These are phyloP conservation scores for Nysson spinosus DNA, from an alignment of 2,888 invertebrate genomes.

Conservation along the genomic window DNA sequence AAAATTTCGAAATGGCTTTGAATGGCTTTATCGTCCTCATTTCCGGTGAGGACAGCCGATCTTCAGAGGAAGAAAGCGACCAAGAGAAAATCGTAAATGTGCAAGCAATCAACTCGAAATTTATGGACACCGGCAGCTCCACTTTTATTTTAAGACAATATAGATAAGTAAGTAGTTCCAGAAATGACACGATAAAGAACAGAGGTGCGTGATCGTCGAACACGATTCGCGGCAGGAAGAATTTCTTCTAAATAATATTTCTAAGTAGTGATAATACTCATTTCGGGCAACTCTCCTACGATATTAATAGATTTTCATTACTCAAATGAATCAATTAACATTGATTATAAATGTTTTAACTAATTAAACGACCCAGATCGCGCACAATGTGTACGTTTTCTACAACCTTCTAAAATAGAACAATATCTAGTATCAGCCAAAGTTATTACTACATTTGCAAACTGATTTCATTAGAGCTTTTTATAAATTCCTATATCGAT, in stretches of 20 bases:
- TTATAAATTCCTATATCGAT: too few relatives aligned
- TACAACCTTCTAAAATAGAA: too few relatives aligned
- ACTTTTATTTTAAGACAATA: constrained; percentile 18
- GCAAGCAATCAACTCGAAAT: constrained; percentile 4
- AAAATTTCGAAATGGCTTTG: background rate
- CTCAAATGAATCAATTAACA: too few relatives aligned
- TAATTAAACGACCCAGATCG: too few relatives aligned
- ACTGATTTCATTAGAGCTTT: too few relatives aligned
- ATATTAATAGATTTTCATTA: too few relatives aligned
- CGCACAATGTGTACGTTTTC: too few relatives aligned
- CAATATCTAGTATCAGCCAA: too few relatives aligned
- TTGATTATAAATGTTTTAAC: too few relatives aligned
- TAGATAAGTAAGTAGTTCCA: constrained; percentile 6
- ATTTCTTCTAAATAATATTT: background rate
- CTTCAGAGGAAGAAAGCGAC: background rate
- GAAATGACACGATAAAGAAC: background rate
- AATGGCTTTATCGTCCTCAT: background rate
- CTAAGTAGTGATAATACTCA: too few relatives aligned
- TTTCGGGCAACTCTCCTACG: too few relatives aligned
- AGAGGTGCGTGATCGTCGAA: background rate
- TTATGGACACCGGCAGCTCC: constrained; percentile 7
- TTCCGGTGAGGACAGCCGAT: background rate
- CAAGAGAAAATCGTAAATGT: constrained; percentile 18
- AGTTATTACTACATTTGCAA: too few relatives aligned
- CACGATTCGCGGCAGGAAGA: background rate